Base-by-base conservation (phyloP, 1,140 invertebrate species). In the Argopecten irradians region DNA sequence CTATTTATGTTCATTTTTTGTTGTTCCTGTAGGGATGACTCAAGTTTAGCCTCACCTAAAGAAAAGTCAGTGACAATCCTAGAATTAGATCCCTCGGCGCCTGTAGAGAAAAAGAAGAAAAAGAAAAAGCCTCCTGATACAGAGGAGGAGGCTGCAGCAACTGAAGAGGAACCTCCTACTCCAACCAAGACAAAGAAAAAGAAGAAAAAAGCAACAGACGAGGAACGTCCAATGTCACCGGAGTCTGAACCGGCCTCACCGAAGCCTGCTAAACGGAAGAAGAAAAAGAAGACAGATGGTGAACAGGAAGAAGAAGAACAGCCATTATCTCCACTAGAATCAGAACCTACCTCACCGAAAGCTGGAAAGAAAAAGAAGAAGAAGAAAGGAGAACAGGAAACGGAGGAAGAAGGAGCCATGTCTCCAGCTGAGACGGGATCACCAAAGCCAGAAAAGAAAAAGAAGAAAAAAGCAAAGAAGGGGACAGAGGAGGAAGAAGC, bases 311-410 rank as follows among this genome's bases (percentile, higher is more conserved):
- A 93, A 22, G 91, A 90, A 22, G 91, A 92, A 36, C 89, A 34
- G 16, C 84, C 55, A 16, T 16, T 90, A 22, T 89, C 90, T 33
- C 88, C 91, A 55, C 32, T 82, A 39, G 89, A 91, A 71, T 90
- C 90, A 11, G 84, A 87, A 33, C 82, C 88, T 55, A 83, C 82
- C 13, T 89, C 90, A 34, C 90, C 92, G 28, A 90, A 88, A 83
- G 86, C 82, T 87, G 86, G 89, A 22, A 93, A 91, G 83, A 93
- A 92, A 84, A 93, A 92, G 86, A 93, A 92, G 87, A 92, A 92
- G 86, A 91, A 90, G 35, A 88, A 87, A 46, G 46, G 87, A 88
- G 46, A 89, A 22, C 88, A 55, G n/a, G 84, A 85, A 71, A 86
- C 86, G 35, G 89, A 88, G 28, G 90, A 87, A 55, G 91, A 91